A percentile compares a stretch with the other conserved stretches of the same genome.
phyloP scores from a whole-genome alignment of 2,888 invertebrate genomes.

The Spilosoma lubricipeda region DNA sequence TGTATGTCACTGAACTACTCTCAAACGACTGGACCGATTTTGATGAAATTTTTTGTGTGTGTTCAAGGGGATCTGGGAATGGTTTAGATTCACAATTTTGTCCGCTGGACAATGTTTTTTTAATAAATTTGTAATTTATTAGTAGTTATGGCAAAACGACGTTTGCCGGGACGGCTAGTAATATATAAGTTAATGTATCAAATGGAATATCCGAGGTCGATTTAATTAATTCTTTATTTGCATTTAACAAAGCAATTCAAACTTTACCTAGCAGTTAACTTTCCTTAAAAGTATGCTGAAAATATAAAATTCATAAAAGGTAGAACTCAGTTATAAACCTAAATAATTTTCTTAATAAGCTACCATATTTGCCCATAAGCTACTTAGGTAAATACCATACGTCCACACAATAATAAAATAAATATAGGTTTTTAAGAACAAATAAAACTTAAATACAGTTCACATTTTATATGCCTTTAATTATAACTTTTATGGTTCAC shows the following conservation, averaged over 20 bases:
- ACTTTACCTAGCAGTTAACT: background rate
- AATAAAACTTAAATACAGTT: constrained; percentile 14
- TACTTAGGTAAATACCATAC: constrained; percentile 7
- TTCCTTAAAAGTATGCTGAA: background rate
- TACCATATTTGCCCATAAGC: background rate
- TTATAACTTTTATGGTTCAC: constrained; percentile 5
- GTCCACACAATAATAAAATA: background rate
- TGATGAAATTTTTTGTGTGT: too few species aligned
- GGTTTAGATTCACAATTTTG: too few species aligned
- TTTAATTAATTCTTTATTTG: background rate
- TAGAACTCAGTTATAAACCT: background rate
- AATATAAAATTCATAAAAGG: background rate
- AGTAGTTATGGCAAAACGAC: too few species aligned
- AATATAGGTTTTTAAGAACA: background rate
- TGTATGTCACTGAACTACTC: too few species aligned
- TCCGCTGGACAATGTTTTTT: too few species aligned
- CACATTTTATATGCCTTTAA: constrained; percentile 19
- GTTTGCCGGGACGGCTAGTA: too few species aligned
- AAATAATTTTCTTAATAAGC: background rate
- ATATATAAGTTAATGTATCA: background rate
- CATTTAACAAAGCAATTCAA: background rate
- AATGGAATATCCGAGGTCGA: background rate
- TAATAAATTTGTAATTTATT: too few species aligned
- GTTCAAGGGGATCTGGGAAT: too few species aligned
- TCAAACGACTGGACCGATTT: too few species aligned